Base-by-base conservation (phyloP, 2,113 vertebrate genomes). In the Rhynchomys soricoides region DNA sequence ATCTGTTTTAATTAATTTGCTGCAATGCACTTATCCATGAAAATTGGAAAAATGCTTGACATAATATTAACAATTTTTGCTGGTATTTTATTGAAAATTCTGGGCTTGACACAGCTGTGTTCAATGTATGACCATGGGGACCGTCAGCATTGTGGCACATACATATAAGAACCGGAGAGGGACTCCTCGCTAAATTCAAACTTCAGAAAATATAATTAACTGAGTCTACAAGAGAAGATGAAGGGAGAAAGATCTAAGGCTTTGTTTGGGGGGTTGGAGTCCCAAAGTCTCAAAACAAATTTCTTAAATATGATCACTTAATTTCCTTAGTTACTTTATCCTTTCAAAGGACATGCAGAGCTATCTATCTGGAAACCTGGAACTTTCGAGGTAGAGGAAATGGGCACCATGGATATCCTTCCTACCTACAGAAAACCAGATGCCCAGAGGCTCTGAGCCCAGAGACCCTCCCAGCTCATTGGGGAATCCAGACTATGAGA, bases 1-100 rank as follows among this genome's bases (percentile, higher is more conserved):
- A 97, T 97, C 96, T 97, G 70, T 96, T 97, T 96, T 97, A 97
- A 97, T 97, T 97, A 97, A 98, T 97, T 97, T 97, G 96, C 95
- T 97, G 93, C 94, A 96, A 95, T 98, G 97, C 97, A 97, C 94
- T 93, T 96, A 96, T 55, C 95, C 96, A 90, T 93, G 94, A 70
- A 96, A 97, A 97, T 91, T 96, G 93, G 93, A 90, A 97, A 97
- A 68, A 34, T 68, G 83, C 57, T 82, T 97, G 97, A 95, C 89
- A 97, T 55, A 92, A 93, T 85, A 96, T 94, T 96, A 97, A 96
- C 86, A 96, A 78, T 94, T 97, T 95, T 93, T 85, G 93, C 78
- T 94, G 75, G 70, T 87, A 83, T 91, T 91, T 93, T 70, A 45
- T 34, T 57, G 89, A 96, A 96, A 94, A 91, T 50, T 85, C 87